These are phyloP conservation scores for Listronotus oregonensis DNA, from an alignment of 1,140 invertebrate genomes.

Conservation along the genomic window DNA sequence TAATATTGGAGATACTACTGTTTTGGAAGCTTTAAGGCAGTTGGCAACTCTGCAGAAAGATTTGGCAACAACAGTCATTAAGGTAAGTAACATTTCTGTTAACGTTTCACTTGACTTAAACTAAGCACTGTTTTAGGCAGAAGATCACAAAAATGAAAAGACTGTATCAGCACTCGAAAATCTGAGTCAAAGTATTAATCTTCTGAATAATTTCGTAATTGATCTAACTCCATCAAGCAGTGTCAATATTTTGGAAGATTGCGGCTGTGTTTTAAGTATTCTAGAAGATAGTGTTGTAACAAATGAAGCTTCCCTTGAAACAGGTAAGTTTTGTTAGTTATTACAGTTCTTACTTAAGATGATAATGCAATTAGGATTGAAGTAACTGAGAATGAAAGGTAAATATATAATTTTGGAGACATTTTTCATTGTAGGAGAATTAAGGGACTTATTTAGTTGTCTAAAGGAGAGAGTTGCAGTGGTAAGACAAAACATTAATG, in stretches of 20 bases:
- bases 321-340: slow-evolving; percentile 40
- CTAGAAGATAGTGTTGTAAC: slow-evolving; percentile 51
- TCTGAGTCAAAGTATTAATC: slow-evolving; percentile 47
- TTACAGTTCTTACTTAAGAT: neutral
- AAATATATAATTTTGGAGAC: too few species aligned
- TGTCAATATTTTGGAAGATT: slow-evolving; percentile 48
- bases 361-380: too few species aligned
- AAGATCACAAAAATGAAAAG: slow-evolving; percentile 42
- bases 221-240: slow-evolving; percentile 45
- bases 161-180: slow-evolving; percentile 49
- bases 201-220: slow-evolving; percentile 49
- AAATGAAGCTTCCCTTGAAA: slow-evolving; percentile 41
- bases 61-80: slow-evolving; percentile 43
- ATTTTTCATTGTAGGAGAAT: slow-evolving; percentile 5
- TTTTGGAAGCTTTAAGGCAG: slow-evolving; percentile 50
- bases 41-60: slow-evolving; percentile 51
- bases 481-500: slow-evolving; percentile 49
- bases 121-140: neutral
- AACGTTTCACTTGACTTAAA: too few species aligned
- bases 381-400: too few species aligned
- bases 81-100: slow-evolving; percentile 31
- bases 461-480: slow-evolving; percentile 43
- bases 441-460: slow-evolving; percentile 31
- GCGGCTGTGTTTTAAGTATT: slow-evolving; percentile 52
- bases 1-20: slow-evolving; percentile 39